Base-by-base conservation (phyloP, 2,113 vertebrate species). In the Lichenostomus cassidix region DNA sequence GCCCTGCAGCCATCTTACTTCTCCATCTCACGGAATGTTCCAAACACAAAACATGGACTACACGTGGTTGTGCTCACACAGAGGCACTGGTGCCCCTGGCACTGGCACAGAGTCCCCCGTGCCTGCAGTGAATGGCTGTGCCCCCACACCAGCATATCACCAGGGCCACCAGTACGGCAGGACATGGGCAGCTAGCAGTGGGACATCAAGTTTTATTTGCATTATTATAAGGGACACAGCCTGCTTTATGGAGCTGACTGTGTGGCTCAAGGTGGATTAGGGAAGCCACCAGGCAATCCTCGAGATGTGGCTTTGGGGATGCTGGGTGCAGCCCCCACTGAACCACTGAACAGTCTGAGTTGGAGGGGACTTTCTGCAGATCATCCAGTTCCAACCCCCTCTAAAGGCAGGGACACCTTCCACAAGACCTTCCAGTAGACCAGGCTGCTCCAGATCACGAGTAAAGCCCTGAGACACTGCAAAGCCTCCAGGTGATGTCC, bases 231-330 rank as follows among this genome's bases (percentile, higher is more conserved):
- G 84, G 89, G 80, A 85, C 86, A 53, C 6, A 85, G 82, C 50
- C 79, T 31, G 93, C 69, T 60, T 94, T 90, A 65, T 42, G 92
- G 88, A 85, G 93, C 42, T 35, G 84, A 33, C 50, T 94, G 91
- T 39, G 67, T 42, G 93, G 92, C 29, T 31, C 87, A 42, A 4
- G 11, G 82, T 46, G 83, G 60, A 67, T 74, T 64, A 67, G n/a
- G 76, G 87, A 71, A 95, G 85, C 59, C 53, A 52, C 75, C 53
- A 68, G 16, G 67, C n/a, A 31, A 88, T 41, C 52, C 86, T 55
- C 12, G n/a, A 5, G 11, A 31, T 21, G 87, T 68, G 93, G 67
- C 82, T 80, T 50, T 62, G 73, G 33, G 79, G 53, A 14, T 22
- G 10, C 58, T 42, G n/a, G 22, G 27, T 58, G 53, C 76, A 62